Conservation (phyloP, 2,888 invertebrate species). For the Scaptomyza tumidula region DNA sequence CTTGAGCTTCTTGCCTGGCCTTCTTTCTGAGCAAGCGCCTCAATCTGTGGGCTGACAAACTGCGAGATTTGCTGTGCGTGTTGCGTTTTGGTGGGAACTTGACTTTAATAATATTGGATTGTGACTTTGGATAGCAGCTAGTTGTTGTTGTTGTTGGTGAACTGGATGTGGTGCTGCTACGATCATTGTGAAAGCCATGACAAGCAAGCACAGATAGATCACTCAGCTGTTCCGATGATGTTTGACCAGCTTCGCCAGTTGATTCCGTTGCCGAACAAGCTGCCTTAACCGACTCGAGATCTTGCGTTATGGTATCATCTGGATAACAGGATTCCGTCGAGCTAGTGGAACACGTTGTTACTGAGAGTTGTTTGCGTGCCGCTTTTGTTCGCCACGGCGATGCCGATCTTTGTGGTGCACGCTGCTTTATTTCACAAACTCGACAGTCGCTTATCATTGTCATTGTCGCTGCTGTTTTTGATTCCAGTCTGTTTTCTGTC, state of each 20-base stretch:
- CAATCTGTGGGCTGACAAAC: conserved; percentile 15
- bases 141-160: conserved; percentile 4
- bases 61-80: neutral
- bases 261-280: neutral
- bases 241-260: neutral
- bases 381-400: conserved; percentile 77
- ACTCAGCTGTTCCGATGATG: conserved; percentile 50
- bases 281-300: neutral
- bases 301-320: neutral
- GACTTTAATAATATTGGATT: neutral
- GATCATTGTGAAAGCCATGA: conserved; percentile 53
- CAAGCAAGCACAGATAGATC: conserved; percentile 63
- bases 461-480: neutral
- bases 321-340: neutral
- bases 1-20: neutral
- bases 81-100: conserved; percentile 46
- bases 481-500: neutral
- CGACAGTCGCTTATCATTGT: neutral
- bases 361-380: conserved; percentile 66
- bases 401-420: neutral
- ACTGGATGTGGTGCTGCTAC: conserved; percentile 8
- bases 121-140: too few species aligned
- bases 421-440: neutral
- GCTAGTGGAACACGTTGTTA: conserved; percentile 21
- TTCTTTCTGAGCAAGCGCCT: conserved; percentile 3